Evolutionary conservation across 2,888 invertebrate genomes (phyloP).

Genomic region (Disparrhopalites patrizii): DNA sequence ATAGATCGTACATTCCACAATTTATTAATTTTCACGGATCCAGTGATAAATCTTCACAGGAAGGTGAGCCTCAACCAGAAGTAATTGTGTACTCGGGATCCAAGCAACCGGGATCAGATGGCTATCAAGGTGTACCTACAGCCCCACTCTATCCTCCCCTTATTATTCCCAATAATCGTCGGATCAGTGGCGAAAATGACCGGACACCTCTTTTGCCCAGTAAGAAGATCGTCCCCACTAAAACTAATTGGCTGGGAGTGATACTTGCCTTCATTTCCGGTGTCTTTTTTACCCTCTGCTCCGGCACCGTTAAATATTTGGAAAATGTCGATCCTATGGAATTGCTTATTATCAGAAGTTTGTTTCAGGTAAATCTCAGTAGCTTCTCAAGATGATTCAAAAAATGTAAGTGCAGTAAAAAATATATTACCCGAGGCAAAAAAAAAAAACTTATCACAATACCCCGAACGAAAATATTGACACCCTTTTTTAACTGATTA

Average conservation of each 20-base stretch:
- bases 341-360: constrained; percentile 52
- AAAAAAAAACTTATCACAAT: too few relatives aligned
- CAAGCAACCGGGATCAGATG: constrained; percentile 11
- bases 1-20: constrained; percentile 47
- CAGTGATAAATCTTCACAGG: constrained; percentile 20
- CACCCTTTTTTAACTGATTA: too few relatives aligned
- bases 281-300: constrained; percentile 55
- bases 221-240: constrained; percentile 44
- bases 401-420: too few relatives aligned
- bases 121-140: constrained; percentile 20
- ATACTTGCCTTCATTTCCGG: constrained; percentile 54
- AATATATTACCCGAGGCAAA: too few relatives aligned
- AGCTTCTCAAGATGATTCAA: too few relatives aligned
- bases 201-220: constrained; percentile 42
- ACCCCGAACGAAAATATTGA: too few relatives aligned
- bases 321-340: constrained; percentile 54
- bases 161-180: constrained; percentile 17
- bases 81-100: constrained; percentile 35
- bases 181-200: constrained; percentile 23
- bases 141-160: constrained; percentile 44
- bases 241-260: constrained; percentile 50
- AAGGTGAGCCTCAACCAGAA: constrained; percentile 23
- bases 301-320: constrained; percentile 54
- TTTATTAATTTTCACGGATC: constrained; percentile 40
- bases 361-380: constrained; percentile 51